A percentile compares a stretch with the other conserved stretches of the same genome.
Conservation (phyloP, 2,888 invertebrate genomes). For the Muschampia plurimacula region DNA sequence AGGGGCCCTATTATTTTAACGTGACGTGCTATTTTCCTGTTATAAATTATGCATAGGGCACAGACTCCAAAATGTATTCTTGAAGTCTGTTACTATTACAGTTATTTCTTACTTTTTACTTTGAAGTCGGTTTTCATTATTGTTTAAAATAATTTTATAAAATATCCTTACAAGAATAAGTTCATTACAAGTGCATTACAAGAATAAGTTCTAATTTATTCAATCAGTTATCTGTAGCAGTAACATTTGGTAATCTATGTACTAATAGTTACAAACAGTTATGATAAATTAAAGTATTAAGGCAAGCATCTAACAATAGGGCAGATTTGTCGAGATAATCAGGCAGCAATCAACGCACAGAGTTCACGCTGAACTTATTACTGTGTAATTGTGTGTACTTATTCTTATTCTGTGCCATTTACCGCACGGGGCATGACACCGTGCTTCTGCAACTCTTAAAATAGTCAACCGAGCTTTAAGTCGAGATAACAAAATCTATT, state of each 20-base stretch:
- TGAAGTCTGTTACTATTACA: too few relatives aligned
- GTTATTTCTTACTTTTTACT: too few relatives aligned
- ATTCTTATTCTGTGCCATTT: conserved; percentile 9
- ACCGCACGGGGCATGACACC: conserved; percentile 36
- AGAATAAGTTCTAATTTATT: conserved; percentile 9
- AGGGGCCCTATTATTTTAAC: too few relatives aligned
- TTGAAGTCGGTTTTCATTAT: too few relatives aligned
- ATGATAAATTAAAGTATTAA: conserved; percentile 36
- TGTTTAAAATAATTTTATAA: too few relatives aligned
- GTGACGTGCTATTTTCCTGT: too few relatives aligned
- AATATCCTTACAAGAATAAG: too few relatives aligned
- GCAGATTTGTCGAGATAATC: conserved; percentile 31
- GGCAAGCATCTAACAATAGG: conserved; percentile 26
- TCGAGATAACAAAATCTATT: neutral
- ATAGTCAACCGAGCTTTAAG: neutral
- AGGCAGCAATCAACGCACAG: conserved; percentile 39
- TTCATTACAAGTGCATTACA: too few relatives aligned
- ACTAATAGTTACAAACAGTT: conserved; percentile 14
- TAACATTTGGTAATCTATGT: neutral
- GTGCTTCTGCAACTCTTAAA: conserved; percentile 20
- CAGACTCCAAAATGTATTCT: too few relatives aligned
- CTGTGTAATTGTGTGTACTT: conserved; percentile 19
- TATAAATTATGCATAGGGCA: too few relatives aligned
- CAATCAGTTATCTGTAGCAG: neutral
- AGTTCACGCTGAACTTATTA: conserved; percentile 44